Conservation (phyloP, 2,113 vertebrate species). For the Ginglymostoma cirratum region DNA sequence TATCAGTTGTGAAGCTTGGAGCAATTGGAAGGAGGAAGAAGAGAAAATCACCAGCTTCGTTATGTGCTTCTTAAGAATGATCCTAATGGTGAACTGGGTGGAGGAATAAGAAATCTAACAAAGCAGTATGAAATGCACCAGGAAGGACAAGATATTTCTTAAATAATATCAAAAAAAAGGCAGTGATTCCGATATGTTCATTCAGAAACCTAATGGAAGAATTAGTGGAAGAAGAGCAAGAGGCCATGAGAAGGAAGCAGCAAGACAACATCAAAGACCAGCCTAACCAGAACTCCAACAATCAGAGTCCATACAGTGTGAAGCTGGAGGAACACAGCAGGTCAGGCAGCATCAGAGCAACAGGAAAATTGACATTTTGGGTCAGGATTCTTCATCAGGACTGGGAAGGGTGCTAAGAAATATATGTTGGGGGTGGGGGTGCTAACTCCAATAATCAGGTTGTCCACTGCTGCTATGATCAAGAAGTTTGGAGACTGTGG, state of each 20-base stretch:
- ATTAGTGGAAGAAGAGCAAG: not conserved
- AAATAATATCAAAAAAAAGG: not conserved
- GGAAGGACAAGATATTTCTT: not conserved
- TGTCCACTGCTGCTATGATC: too few species aligned
- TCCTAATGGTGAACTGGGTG: not conserved
- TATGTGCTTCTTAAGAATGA: not conserved
- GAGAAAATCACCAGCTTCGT: too few species aligned
- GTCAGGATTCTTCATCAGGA: too few species aligned
- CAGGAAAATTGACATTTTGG: too few species aligned
- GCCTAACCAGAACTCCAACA: too few species aligned
- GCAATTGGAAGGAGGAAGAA: not conserved
- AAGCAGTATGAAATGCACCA: not conserved
- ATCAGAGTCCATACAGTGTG: too few species aligned
- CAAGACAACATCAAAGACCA: not conserved
- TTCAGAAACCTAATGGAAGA: not conserved
- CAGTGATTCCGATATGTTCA: not conserved
- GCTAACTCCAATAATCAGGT: too few species aligned
- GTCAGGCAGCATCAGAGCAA: too few species aligned
- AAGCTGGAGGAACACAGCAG: too few species aligned
- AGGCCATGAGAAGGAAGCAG: not conserved
- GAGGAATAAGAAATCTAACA: not conserved
- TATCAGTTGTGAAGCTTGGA: not conserved
- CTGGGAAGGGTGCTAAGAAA: too few species aligned
- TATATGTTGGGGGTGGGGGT: too few species aligned
- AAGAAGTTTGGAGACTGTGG: too few species aligned